Evolutionary conservation across 2,888 invertebrate genomes (phyloP), one percentile per base, ranked within the genome.

Genomic region (Periphyllus acericola): DNA sequence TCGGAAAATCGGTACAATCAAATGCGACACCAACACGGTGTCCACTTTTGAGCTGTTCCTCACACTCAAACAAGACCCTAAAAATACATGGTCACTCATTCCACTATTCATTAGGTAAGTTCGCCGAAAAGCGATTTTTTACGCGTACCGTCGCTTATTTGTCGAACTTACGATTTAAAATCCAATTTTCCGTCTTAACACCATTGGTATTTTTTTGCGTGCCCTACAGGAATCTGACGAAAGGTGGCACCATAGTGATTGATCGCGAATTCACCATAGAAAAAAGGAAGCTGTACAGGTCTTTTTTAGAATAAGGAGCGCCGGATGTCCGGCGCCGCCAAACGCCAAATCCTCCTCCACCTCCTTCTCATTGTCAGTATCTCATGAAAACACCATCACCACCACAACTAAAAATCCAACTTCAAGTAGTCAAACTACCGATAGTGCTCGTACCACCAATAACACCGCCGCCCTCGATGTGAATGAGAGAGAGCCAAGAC

Each of bases 61-160:
- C 90, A 97, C 96, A 83, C 93, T 98, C 90, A 96, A 96, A 92
- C 97, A 97, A 92, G 96, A 96, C 91, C 89, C 90, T 68, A 89
- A 90, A 79, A 94, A 95, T 89, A 95, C 96, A 91, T 97, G 97
- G 97, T 96, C 95, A 90, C 93, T 96, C 91, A 93, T 97, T 92
- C 96, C 96, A 92, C 96, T 97, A 92, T 96, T 97, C 92, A 93
- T 97, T 92, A 96, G 96, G 96, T 96, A 92, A 95, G 96, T 94
- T 32, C 66, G 17, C 8, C 40, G 29, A 34, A n/a, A 40, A 0
- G 5, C 29, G 40, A 32, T 19, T 9, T 36, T 34, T 36, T 80
- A n/a, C n/a, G 21, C 46, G 34, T 52, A 14, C 19, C 19, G 25
- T 17, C n/a, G 68, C 40, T 3, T 46, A 82, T 66, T 78, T 19